Base-by-base conservation (phyloP, 35 echinoderm and acorn worm species). In the Lytechinus variegatus region DNA sequence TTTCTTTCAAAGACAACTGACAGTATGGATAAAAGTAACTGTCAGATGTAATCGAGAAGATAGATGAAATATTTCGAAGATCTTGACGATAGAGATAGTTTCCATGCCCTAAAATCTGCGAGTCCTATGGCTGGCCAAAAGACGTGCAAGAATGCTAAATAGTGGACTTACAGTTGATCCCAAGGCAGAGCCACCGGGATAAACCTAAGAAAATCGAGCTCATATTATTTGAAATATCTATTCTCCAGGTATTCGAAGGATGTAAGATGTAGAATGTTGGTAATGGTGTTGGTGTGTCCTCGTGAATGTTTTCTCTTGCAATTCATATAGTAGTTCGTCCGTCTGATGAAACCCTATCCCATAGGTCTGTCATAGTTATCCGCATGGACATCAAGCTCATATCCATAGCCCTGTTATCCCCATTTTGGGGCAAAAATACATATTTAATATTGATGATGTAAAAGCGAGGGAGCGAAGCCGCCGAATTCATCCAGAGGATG, bases 131-230 rank as follows among this genome's bases (percentile, higher is more conserved):
- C 14, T 8, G 66, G 66, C 19, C 24, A 16, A 24, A 79, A 79
- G 66, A 79, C 66, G 66, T 79, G 66, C 16, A 79, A 79, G 66
- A 79, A 79, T 79, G 66, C 12, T 79, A 79, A 79, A 79, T 79
- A 79, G 66, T 79, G 66, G 66, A 79, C 66, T 79, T 79, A 79
- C 19, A 24, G 66, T 79, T 79, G 14, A 79, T 79, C 19, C 66
- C 19, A 24, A 14, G 66, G 7, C 66, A 79, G 66, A 79, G 19
- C 66, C 6, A n/a, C 1, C 14, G 66, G 66, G 66, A 79, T 79
- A 79, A 79, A 79, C 66, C 5, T 24, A 79, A 79, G 14, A 79
- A 79, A 79, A 79, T 79, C 12, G 16, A n/a, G 66, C 66, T 24
- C 66, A 79, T 79, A 24, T 79, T 79, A 24, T 79, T 79, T 79